Evolutionary conservation across 2,888 invertebrate genomes (phyloP), one percentile per base, ranked within the genome.

Genomic region (Colostygia pectinataria): DNA sequence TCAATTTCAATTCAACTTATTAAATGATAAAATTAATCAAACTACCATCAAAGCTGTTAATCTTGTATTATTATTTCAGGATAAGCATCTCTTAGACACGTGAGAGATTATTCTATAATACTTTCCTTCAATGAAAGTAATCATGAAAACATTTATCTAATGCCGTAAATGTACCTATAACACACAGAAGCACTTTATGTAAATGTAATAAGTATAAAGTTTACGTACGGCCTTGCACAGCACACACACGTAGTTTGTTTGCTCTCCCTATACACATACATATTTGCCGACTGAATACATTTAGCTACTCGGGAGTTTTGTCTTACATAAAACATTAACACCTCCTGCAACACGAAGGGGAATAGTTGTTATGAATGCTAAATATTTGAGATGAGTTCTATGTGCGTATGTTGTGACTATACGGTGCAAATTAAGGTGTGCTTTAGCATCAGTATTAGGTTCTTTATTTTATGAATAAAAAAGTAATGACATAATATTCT

Each of bases 281-380:
- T 65, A 69, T 72, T 69, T 68, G 63, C 68, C 57, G 46, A 58
- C 60, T 55, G 64, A 65, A 68, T 65, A 65, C 57, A 61, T 67
- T 56, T 36, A 36, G 24, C 24, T 65, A 61, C 55, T 55, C 61
- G 34, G 55, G 41, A 46, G 63, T 62, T 68, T 28, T 29, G 59
- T 50, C 54, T 53, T 56, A 58, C 57, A 59, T 63, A 59, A 64
- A 66, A 64, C 61, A 67, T 60, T 58, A 60, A 61, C 57, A 45
- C 53, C 39, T 55, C 49, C 60, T 41, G 51, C 53, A 60, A 49
- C 55, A 37, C 42, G 39, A 48, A 23, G 32, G 37, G 27, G 34
- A 38, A 40, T 43, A 33, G 40, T 46, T 42, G 38, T 43, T 49
- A 39, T 39, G 38, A 37, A 45, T 41, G 50, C 33, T 53, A 55